These are phyloP conservation scores for Steinernema carpocapsae DNA, from an alignment of 2,888 invertebrate species.

Conservation along the genomic window DNA sequence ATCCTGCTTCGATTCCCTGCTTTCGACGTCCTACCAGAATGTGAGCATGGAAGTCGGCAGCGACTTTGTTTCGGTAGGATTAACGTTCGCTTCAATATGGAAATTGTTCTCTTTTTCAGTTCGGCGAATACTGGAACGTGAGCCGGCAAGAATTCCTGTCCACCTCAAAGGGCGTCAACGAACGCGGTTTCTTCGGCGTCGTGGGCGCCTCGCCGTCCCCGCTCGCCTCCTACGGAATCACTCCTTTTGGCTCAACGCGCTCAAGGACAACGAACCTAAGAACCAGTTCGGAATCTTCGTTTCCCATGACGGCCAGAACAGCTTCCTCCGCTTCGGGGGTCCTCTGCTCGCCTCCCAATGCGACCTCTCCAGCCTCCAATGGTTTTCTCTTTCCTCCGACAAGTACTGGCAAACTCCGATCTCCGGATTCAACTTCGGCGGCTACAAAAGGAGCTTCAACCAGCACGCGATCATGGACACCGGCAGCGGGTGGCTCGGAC, in stretches of 20 bases:
- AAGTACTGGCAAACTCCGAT: slow-evolving; percentile 18
- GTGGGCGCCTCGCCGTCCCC: slow-evolving; percentile 7
- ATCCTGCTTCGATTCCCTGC: slow-evolving; percentile 8
- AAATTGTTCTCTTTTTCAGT: background rate
- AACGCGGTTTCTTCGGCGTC: slow-evolving; percentile 22
- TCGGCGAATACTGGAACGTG: slow-evolving; percentile 25
- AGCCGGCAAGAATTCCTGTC: background rate
- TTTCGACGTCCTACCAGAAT: background rate
- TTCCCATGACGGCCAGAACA: slow-evolving; percentile 3
- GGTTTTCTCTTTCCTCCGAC: background rate
- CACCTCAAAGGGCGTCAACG: background rate
- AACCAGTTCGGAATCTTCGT: slow-evolving; percentile 23
- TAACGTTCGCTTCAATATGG: background rate
- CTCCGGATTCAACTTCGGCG: background rate
- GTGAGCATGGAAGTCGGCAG: background rate
- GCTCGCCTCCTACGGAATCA: slow-evolving; percentile 23
- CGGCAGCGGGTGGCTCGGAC: slow-evolving; percentile 24
- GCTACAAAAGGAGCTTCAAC: background rate
- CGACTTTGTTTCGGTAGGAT: slow-evolving; percentile 18
- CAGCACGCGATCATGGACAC: slow-evolving; percentile 24
- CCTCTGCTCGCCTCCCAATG: background rate
- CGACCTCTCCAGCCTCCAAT: slow-evolving; percentile 6
- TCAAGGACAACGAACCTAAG: background rate
- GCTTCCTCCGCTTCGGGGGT: slow-evolving; percentile 24
- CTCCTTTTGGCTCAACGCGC: slow-evolving; percentile 17